Base-by-base conservation (phyloP, 2,113 vertebrate genomes). In the Malurus cyaneus region DNA sequence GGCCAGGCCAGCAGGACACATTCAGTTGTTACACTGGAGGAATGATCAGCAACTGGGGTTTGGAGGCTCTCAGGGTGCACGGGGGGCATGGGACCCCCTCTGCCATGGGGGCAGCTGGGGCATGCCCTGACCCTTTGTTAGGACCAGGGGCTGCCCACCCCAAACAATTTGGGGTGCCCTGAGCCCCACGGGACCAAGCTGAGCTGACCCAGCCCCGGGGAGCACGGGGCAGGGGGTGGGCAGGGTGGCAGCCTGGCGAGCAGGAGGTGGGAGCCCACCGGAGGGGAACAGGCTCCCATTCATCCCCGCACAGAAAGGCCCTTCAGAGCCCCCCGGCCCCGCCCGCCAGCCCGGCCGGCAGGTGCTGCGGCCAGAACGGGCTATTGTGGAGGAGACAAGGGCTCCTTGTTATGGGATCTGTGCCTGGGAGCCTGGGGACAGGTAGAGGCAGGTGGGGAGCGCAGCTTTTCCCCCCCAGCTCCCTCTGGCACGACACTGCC, bases 251-350 rank as follows among this genome's bases (percentile, higher is more conserved):
- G 92, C 56, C 73, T 23, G 83, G 72, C 17, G 0, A 28, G 91
- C 82, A 56, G 96, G 94, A 88, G 94, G 74, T 95, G 88, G 93
- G 74, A 86, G 76, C 93, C 87, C 94, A 84, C 79, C 26, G 15
- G 83, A 47, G 84, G 62, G 88, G 87, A 94, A 95, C 94, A 96
- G 93, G 89, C 74, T 91, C 50, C 91, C 84, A 96, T 97, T 97
- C 92, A 96, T 93, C 79, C 86, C 44, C 0, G 2, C 70, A 96
- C 92, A 95, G 88, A 96, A 86, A 76, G 64, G 87, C 93, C 80
- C 94, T 94, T 96, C 92, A 94, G 89, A 92, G 70, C 62, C 82
- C 91, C 87, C 93, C 25, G 2, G 86, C 57, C 4, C 82, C 4
- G 29, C 64, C 64, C 62, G 69, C 16, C 74, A 64, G 84, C 82